These are phyloP conservation scores for Arrhamphus sclerolepis DNA, from an alignment of 2,797 vertebrate genomes.

Conservation along the genomic window DNA sequence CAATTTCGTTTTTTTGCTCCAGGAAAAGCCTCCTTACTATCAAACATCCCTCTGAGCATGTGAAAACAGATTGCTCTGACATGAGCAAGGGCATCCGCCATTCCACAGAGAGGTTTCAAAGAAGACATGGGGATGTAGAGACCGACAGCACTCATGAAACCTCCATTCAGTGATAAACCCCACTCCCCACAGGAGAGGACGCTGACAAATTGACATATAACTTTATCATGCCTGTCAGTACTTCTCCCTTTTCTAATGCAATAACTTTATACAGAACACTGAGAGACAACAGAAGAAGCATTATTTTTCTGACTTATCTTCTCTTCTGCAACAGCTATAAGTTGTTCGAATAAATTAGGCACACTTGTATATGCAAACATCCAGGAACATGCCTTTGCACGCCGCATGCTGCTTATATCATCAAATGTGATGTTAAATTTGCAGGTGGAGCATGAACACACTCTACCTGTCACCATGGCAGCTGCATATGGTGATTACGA, in stretches of 20 bases:
- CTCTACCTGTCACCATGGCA: slow-evolving; percentile 70
- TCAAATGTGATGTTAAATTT: slow-evolving; percentile 61
- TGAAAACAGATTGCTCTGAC: slow-evolving; percentile 70
- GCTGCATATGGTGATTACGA: slow-evolving; percentile 70
- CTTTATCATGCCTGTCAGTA: slow-evolving; percentile 40
- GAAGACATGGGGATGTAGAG: slow-evolving; percentile 45
- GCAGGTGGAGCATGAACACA: slow-evolving; percentile 48
- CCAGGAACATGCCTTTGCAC: slow-evolving; percentile 5
- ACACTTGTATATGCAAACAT: slow-evolving; percentile 1
- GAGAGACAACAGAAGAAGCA: slow-evolving; percentile 33
- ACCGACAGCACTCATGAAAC: slow-evolving; percentile 60
- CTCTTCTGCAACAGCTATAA: slow-evolving; percentile 34
- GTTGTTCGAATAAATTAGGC: slow-evolving; percentile 41
- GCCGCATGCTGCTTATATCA: slow-evolving; percentile 58
- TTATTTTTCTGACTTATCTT: slow-evolving; percentile 22
- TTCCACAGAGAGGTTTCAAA: slow-evolving; percentile 55
- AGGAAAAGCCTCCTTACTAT: slow-evolving; percentile 58
- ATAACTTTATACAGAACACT: slow-evolving; percentile 37
- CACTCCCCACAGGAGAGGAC: slow-evolving; percentile 40
- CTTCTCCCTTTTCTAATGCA: slow-evolving; percentile 58
- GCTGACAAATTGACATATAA: slow-evolving; percentile 67
- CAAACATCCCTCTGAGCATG: slow-evolving; percentile 68
- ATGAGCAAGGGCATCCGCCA: slow-evolving; percentile 58
- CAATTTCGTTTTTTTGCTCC: slow-evolving; percentile 47
- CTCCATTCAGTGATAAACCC: slow-evolving; percentile 51